Conservation (phyloP, 2,797 vertebrate species). For the Iguana delicatissima region DNA sequence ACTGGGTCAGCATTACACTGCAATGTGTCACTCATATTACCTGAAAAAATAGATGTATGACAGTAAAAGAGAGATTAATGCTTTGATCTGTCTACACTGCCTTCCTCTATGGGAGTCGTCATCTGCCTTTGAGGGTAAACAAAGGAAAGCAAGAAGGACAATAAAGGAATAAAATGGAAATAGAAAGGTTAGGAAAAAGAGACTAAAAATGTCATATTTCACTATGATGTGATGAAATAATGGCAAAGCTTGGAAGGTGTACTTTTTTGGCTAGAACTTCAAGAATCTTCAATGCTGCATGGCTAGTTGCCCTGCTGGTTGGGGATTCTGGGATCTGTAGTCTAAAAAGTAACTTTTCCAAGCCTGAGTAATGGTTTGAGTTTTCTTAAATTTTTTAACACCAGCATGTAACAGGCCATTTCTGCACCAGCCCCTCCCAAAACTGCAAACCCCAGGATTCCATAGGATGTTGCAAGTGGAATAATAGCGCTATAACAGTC, state of each 20-base stretch:
- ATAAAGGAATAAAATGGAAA: neutral
- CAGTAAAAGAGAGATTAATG: neutral
- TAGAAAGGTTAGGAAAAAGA: neutral
- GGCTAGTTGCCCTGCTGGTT: no score
- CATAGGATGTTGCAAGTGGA: no score
- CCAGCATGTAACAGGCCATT: neutral
- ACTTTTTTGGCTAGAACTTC: no score
- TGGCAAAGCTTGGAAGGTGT: no score
- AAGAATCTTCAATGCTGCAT: no score
- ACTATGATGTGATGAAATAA: no score
- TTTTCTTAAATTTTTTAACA: neutral
- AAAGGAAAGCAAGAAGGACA: neutral
- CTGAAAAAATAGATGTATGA: neutral
- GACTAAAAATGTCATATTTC: neutral
- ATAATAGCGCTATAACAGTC: no score
- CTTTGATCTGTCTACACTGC: neutral
- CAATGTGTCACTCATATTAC: neutral
- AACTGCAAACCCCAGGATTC: no score
- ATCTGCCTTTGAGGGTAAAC: neutral
- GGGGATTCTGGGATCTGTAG: no score
- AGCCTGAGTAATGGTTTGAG: slow-evolving; percentile 19
- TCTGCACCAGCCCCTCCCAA: no score
- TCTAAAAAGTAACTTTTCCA: no score
- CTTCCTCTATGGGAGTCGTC: neutral
- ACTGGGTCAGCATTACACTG: neutral